Evolutionary conservation across 2,888 invertebrate genomes (phyloP), one percentile per base, ranked within the genome.

Genomic region (Cynaeus angustus): DNA sequence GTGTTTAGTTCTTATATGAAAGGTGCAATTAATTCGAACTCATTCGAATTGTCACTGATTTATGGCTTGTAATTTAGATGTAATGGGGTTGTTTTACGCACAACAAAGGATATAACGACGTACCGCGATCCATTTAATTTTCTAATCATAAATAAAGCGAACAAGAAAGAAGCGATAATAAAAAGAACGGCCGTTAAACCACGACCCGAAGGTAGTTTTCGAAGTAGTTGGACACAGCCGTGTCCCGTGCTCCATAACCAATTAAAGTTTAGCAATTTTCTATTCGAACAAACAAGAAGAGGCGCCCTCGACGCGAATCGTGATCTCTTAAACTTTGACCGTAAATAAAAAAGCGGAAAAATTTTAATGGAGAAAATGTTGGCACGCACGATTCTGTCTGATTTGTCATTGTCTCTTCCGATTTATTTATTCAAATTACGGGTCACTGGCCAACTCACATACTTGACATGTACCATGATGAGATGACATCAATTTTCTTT

Each of bases 351-450:
- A 7, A 26, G 26, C 16, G 30, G 52, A 64, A 65, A 64, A 65
- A 8, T n/a, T 41, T 46, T 46, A 59, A 53, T 38, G 30, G 46
- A 26, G 16, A 43, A 53, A 53, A 43, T 53, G 12, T 28, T 43
- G 53, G 59, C 70, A 70, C 61, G 65, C 66, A 59, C 66, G 65
- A 58, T 53, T 52, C 33, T 45, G 53, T 75, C 79, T 78, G 79
- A 81, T 81, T 79, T 78, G 77, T 79, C 80, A 80, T 79, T 81
- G 81, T 81, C 81, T 76, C 65, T 70, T 70, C 70, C 74, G 74
- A 78, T 80, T 80, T 82, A 80, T 80, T 66, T 78, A 78, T 75
- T 72, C 71, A 73, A 69, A 66, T 72, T 71, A 70, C 72, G 73
- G 77, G 77, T 78, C 76, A 77, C 69, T 74, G 76, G 72, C 74